Conservation (phyloP, 2,113 vertebrate species). For the Melospiza melodia region DNA sequence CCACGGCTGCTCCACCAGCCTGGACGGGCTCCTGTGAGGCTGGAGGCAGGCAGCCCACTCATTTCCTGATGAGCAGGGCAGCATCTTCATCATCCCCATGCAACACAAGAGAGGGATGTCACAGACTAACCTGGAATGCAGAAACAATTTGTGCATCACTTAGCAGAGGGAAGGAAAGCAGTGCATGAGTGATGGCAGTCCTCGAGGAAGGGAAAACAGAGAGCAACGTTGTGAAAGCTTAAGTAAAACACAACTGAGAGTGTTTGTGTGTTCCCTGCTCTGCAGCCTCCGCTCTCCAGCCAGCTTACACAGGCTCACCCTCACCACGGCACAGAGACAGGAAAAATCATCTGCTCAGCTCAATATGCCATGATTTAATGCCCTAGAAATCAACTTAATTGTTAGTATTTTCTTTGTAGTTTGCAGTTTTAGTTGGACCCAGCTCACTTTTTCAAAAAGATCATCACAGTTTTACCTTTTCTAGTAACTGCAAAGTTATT, state of each 20-base stretch:
- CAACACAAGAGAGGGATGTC: background rate
- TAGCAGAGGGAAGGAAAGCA: background rate
- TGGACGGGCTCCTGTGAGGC: background rate
- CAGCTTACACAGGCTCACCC: background rate
- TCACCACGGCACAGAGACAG: accelerated
- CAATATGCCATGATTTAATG: background rate
- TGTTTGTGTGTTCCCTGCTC: background rate
- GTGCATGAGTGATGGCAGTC: background rate
- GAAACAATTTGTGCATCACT: background rate
- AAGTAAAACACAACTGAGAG: background rate
- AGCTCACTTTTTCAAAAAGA: background rate
- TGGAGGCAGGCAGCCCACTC: background rate
- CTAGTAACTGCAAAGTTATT: background rate
- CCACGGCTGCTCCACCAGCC: background rate
- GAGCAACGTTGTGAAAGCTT: background rate
- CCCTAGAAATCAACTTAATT: background rate
- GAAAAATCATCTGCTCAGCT: background rate
- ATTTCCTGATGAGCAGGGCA: background rate
- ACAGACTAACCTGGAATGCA: background rate
- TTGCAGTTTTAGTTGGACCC: background rate
- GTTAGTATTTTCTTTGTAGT: background rate
- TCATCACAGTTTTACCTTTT: background rate
- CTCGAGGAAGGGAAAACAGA: background rate
- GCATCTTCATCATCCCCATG: background rate
- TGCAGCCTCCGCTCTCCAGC: background rate